These are phyloP conservation scores for Magallana ariakensis DNA, from an alignment of 1,140 invertebrate species.

Conservation along the genomic window DNA sequence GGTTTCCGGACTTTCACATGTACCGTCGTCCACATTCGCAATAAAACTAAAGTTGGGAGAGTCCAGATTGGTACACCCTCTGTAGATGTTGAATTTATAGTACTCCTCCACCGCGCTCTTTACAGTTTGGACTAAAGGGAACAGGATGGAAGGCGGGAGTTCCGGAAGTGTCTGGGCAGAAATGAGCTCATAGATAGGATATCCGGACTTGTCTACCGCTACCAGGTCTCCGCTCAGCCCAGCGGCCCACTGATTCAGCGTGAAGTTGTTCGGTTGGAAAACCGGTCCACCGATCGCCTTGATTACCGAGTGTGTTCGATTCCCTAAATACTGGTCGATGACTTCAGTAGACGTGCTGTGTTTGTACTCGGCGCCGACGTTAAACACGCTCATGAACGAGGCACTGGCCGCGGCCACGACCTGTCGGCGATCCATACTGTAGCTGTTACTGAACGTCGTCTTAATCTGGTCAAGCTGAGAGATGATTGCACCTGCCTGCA, in stretches of 20 bases:
- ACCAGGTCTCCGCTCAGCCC: constrained; percentile 21
- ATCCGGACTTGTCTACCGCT: constrained; percentile 39
- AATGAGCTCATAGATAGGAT: constrained; percentile 14
- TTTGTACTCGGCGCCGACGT: constrained; percentile 51
- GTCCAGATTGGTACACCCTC: constrained; percentile 65
- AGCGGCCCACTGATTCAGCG: constrained; percentile 54
- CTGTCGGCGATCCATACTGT: constrained; percentile 44
- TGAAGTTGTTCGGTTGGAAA: constrained; percentile 55
- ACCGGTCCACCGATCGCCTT: constrained; percentile 51
- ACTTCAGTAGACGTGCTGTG: constrained; percentile 3
- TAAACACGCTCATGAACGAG: constrained; percentile 66
- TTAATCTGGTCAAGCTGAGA: constrained; percentile 52
- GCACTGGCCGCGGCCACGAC: constrained; percentile 52
- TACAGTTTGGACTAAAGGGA: constrained; percentile 11
- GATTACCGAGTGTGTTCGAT: constrained; percentile 54
- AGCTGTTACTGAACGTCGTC: constrained; percentile 47
- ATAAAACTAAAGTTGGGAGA: constrained; percentile 66
- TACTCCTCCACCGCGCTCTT: constrained; percentile 61
- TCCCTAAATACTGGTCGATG: constrained; percentile 61
- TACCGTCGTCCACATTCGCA: neutral
- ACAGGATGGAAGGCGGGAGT: constrained; percentile 12
- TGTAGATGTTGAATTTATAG: constrained; percentile 68
- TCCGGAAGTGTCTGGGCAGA: neutral
- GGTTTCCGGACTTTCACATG: constrained; percentile 38
- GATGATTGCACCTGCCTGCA: constrained; percentile 67